Percentiles rank a stretch among this genome's conserved stretches.
Conservation (phyloP, 2,113 vertebrate genomes). For the Smithornis capensis region DNA sequence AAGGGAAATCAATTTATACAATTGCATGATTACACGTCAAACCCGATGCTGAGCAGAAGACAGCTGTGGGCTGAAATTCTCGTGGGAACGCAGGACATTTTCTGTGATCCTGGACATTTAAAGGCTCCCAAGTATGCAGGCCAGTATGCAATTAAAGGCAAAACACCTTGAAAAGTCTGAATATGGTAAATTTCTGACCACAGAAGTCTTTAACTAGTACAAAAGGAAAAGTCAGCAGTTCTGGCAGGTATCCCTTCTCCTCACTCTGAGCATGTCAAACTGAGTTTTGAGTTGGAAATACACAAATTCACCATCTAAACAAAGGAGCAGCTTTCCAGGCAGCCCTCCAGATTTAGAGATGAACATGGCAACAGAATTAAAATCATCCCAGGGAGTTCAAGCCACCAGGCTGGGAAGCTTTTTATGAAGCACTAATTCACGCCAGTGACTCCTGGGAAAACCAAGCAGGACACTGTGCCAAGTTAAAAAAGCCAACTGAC, state of each 20-base stretch:
- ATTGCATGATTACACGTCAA: constrained; percentile 37
- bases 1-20: constrained; percentile 24
- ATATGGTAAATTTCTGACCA: neutral
- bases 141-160: neutral
- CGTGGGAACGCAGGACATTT: neutral
- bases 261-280: neutral
- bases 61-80: neutral
- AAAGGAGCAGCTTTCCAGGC: neutral
- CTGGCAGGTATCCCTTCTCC: neutral
- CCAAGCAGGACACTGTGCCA: neutral
- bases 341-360: neutral
- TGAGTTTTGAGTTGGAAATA: neutral
- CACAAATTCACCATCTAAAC: neutral
- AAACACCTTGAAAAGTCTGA: neutral
- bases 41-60: constrained; percentile 36
- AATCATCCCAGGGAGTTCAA: neutral
- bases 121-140: neutral
- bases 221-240: neutral
- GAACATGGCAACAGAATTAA: neutral
- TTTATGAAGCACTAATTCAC: neutral
- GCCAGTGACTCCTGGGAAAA: neutral
- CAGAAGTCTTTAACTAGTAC: neutral
- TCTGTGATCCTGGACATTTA: constrained; percentile 22
- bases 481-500: neutral
- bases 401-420: neutral